Evolutionary conservation across 1,140 invertebrate species (phyloP), one percentile per base, ranked within the genome.

Genomic region (Plutomurus gul): DNA sequence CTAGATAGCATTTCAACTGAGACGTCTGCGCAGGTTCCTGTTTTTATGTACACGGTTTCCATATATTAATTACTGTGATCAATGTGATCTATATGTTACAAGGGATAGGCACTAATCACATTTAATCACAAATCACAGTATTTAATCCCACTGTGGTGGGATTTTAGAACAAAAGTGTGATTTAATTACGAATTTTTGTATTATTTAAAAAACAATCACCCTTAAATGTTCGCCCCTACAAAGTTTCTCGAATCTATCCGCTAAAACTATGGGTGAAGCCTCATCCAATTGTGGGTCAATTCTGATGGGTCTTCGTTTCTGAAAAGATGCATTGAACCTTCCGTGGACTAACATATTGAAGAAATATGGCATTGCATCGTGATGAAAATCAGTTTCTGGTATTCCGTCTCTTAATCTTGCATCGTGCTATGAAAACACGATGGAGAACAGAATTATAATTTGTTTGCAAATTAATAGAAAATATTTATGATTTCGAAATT

Each of bases 1-100:
- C 39, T 20, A 72, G 56, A 27, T 72, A 72, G 36, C 78, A 80
- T 47, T 51, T 72, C 6, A 76, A 22, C n/a, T n/a, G n/a, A n/a
- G n/a, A 1, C 43, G 20, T 4, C 4, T 33, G 5, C 7, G 6
- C 37, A 11, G 20, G 3, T 18, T 46, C 39, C 18, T 33, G 2
- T 37, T 22, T 22, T n/a, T n/a, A n/a, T n/a, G n/a, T n/a, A n/a
- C n/a, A n/a, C n/a, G n/a, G n/a, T n/a, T n/a, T n/a, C n/a, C n/a
- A n/a, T n/a, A n/a, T n/a, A n/a, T n/a, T n/a, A n/a, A n/a, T n/a
- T n/a, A n/a, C n/a, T n/a, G n/a, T n/a, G n/a, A n/a, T n/a, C n/a
- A n/a, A n/a, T n/a, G n/a, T n/a, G n/a, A n/a, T n/a, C n/a, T n/a
- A n/a, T n/a, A n/a, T n/a, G n/a, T n/a, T n/a, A n/a, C n/a, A n/a